Base-by-base conservation (phyloP, 2,797 vertebrate species). In the Artibeus lituratus region DNA sequence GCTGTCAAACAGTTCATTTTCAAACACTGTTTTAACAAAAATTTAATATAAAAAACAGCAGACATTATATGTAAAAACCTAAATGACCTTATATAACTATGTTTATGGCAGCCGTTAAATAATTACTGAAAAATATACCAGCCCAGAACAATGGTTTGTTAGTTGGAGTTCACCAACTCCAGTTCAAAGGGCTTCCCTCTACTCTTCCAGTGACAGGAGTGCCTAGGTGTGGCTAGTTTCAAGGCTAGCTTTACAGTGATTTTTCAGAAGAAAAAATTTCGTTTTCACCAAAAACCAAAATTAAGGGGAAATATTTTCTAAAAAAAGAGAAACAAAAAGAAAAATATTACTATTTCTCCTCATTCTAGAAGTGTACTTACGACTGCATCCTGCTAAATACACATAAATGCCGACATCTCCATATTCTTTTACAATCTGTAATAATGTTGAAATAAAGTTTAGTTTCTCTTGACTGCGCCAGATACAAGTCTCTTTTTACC, bases 401-500 rank as follows among this genome's bases (percentile, higher is more conserved):
- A 99, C 98, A 57, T 29, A 96, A 19, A 99, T 98, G 49, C 99
- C 99, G 80, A 99, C 98, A 18, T 98, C 98, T 37, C 98, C 98
- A 70, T 99, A 99, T 97, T 99, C 99, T 96, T 99, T 99, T n/a
- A 99, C 98, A 53, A 99, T 98, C 99, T 99, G 99, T 95, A 98
- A 98, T 22, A 98, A 97, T 92, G 59, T 96, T 82, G 95, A 98
- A 96, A 62, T 42, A 84, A 93, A 96, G 88, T 97, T 98, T 97
- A 97, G 72, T 90, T 96, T 97, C 29, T 5, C 1, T 77, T 59
- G 42, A 69, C 76, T 53, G 5, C 22, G 77, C 21, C 42, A 42
- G 4, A 24, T 70, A 44, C 7, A 86, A 92, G 24, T 73, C 12
- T 87, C 35, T 96, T 87, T 88, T 57, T 77, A 93, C 22, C 21